A percentile compares a stretch with the other conserved stretches of the same genome.
Evolutionary conservation across 2,113 vertebrate genomes (phyloP).

Genomic region (Syrrhaptes paradoxus): DNA sequence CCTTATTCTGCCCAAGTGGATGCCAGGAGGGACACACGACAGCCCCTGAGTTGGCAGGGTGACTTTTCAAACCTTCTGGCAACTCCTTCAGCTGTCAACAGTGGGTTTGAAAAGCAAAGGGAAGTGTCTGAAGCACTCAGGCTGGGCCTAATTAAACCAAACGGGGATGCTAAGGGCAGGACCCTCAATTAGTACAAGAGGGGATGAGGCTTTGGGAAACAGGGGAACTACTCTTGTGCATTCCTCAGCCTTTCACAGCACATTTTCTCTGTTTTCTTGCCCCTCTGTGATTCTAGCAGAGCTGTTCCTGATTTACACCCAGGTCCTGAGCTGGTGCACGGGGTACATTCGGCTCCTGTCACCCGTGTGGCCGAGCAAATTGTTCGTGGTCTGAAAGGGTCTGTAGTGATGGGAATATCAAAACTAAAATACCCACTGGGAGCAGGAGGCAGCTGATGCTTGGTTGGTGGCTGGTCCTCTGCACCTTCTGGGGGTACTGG

Average conservation of each 20-base stretch:
- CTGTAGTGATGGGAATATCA: neutral
- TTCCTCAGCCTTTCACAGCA: neutral
- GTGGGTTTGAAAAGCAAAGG: neutral
- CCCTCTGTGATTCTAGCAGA: neutral
- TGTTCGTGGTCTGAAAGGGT: neutral
- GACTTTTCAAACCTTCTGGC: neutral
- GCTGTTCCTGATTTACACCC: neutral
- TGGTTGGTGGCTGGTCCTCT: neutral
- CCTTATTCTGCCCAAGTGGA: neutral
- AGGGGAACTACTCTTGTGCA: fast-evolving
- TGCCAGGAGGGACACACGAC: neutral
- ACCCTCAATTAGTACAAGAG: neutral
- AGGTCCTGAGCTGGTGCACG: fast-evolving
- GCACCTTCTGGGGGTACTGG: neutral
- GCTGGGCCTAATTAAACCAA: neutral
- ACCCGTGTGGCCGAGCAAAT: neutral
- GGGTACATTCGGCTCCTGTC: fast-evolving
- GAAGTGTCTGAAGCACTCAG: fast-evolving
- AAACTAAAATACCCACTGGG: neutral
- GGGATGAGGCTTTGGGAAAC: neutral
- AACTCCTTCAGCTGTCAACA: neutral
- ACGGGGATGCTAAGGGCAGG: neutral
- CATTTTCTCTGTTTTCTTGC: neutral
- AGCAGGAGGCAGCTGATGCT: fast-evolving
- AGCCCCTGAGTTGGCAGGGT: neutral